Percentiles rank a stretch among this genome's conserved stretches.
Conservation (phyloP, 35 echinoderm and acorn worm species). For the Lytechinus variegatus region DNA sequence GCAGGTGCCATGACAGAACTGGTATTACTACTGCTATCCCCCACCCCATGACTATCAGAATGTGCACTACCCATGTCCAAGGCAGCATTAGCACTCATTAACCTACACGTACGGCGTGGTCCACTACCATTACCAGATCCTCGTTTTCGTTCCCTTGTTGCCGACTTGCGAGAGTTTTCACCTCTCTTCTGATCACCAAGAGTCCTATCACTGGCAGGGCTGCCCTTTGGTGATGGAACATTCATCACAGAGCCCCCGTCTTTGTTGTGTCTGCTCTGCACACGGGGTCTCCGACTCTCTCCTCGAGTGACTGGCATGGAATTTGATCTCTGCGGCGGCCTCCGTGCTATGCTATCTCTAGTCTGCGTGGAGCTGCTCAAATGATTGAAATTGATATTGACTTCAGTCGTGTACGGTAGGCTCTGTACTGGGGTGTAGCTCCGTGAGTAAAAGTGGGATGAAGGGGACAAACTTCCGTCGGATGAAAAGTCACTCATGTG, state of each 20-base stretch:
- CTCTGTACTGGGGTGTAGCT: slow-evolving; percentile 39
- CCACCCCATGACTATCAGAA: background rate
- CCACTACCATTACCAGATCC: background rate
- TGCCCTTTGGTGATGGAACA: slow-evolving; percentile 6
- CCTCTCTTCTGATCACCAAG: background rate
- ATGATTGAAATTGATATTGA: slow-evolving; percentile 61
- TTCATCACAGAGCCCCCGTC: slow-evolving; percentile 19
- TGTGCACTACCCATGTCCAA: slow-evolving; percentile 47
- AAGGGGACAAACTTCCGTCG: slow-evolving; percentile 59
- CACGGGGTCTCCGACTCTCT: slow-evolving; percentile 26
- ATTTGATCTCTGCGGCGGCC: slow-evolving; percentile 60
- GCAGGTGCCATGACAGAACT: slow-evolving; percentile 17
- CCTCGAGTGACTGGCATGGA: slow-evolving; percentile 56
- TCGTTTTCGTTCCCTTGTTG: slow-evolving; percentile 3
- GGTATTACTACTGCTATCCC: slow-evolving; percentile 27
- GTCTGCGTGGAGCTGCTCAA: slow-evolving; percentile 49
- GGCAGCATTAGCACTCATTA: slow-evolving; percentile 38
- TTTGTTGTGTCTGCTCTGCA: slow-evolving; percentile 14
- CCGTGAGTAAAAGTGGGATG: slow-evolving; percentile 48
- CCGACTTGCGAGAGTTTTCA: background rate
- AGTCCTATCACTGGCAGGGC: slow-evolving; percentile 37
- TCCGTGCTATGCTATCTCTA: slow-evolving; percentile 41
- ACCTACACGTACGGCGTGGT: slow-evolving; percentile 12
- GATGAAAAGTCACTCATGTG: slow-evolving; percentile 62
- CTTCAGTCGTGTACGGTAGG: slow-evolving; percentile 64